Evolutionary conservation across 1,140 invertebrate genomes (phyloP), one percentile per base, ranked within the genome.

Genomic region (Delia radicum): DNA sequence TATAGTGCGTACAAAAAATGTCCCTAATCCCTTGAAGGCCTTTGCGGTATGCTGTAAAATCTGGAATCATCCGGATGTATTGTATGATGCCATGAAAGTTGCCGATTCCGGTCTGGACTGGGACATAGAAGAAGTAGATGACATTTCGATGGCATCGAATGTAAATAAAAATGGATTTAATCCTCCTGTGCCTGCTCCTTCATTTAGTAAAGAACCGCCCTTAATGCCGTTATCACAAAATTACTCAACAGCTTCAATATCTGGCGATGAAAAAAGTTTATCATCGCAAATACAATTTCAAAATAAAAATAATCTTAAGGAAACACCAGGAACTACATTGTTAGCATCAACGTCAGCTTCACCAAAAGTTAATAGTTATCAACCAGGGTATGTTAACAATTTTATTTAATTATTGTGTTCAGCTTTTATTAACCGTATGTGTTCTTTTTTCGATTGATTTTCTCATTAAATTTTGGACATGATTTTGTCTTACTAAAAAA

Each of bases 21-120:
- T 96, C 26, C 95, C 95, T 6, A 99, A 99, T 89, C 97, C 98
- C 1, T 89, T 99, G 12, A 98, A 98, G 86, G 96, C 98, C 4
- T 99, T 99, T 88, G 96, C 98, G 48, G 96, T 99, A 72, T 99
- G 98, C 86, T 98, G 97, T 84, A 99, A 99, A 91, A 99, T 99
- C 79, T 99, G 98, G 97, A 99, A 99, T 86, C 98, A 99, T 89
- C 98, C 98, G 0, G 98, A 99, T 87, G 94, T 99, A 67, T 86
- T 99, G 31, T 97, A 96, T 82, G 93, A 97, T 85, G 95, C 97
- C 84, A 84, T 98, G 62, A 92, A 93, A 81, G 96, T 97, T 84
- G 90, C 93, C 74, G 91, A 92, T 79, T 90, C 95, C 79, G 97
- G 98, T 89, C 90, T 98, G 78, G 96, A 98, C 87, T 89, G 98